These are phyloP conservation scores for Triplophysa rosa DNA, from an alignment of 2,113 vertebrate genomes.

Conservation along the genomic window DNA sequence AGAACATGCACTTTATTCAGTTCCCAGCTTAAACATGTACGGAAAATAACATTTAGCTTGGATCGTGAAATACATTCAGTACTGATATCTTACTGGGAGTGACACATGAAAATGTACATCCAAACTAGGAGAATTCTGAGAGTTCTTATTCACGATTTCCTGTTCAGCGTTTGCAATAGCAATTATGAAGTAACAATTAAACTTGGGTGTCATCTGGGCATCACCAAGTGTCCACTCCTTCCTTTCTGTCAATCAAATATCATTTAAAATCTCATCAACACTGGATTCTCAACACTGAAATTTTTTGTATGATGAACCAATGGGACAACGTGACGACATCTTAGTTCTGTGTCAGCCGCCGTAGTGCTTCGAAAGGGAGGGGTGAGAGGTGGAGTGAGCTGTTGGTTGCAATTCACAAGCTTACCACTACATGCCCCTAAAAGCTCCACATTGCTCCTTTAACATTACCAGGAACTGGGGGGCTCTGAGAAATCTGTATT, in stretches of 20 bases:
- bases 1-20: conserved; percentile 48
- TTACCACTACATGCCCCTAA: too few species aligned
- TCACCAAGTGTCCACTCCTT: background rate
- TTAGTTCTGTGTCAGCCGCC: too few species aligned
- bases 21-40: conserved; percentile 60
- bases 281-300: background rate
- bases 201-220: background rate
- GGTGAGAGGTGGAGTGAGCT: too few species aligned
- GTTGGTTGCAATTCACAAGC: too few species aligned
- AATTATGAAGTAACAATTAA: background rate
- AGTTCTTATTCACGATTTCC: background rate
- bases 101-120: conserved; percentile 42
- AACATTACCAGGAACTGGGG: too few species aligned
- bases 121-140: conserved; percentile 52
- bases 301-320: too few species aligned
- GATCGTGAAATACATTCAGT: conserved; percentile 55
- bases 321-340: too few species aligned
- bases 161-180: too few species aligned
- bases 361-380: too few species aligned
- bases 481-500: background rate
- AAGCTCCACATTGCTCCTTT: too few species aligned
- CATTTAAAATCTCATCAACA: background rate
- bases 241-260: conserved; percentile 12
- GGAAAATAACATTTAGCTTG: conserved; percentile 72
- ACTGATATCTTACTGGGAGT: conserved; percentile 57